These are phyloP conservation scores for Dysmachus trigonus DNA, from an alignment of 2,888 invertebrate species.

Conservation along the genomic window DNA sequence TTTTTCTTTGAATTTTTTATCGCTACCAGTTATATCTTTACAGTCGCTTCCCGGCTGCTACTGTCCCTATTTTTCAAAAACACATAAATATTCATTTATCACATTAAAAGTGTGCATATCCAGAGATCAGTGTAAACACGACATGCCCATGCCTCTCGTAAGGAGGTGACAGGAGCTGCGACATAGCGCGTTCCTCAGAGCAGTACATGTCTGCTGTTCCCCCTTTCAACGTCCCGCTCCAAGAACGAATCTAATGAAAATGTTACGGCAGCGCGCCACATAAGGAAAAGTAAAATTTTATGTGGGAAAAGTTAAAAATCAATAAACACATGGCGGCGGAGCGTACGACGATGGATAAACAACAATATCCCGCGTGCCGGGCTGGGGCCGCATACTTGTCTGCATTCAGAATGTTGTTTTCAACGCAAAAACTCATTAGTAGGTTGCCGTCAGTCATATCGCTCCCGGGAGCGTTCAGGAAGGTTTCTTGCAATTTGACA, in stretches of 20 bases:
- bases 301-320: neutral
- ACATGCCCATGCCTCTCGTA: neutral
- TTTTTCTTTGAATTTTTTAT: neutral
- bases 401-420: constrained; percentile 22
- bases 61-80: neutral
- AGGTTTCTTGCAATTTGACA: constrained; percentile 6
- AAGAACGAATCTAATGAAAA: neutral
- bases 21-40: neutral
- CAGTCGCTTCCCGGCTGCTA: neutral
- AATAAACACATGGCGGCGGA: neutral
- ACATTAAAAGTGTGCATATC: neutral
- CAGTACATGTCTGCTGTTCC: neutral
- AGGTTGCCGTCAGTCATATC: neutral
- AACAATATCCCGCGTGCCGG: neutral
- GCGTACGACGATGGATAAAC: neutral
- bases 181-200: neutral
- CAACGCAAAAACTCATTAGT: constrained; percentile 20
- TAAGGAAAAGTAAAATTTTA: neutral
- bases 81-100: neutral
- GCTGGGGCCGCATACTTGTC: neutral
- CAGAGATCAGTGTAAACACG: neutral
- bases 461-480: neutral
- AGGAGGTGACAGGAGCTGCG: neutral
- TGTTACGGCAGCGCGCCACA: neutral
- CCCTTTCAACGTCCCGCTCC: neutral